A percentile compares a stretch with the other conserved stretches of the same genome.
These are phyloP conservation scores for Caenorhabditis wallacei DNA, from an alignment of 2,888 invertebrate genomes.

Conservation along the genomic window DNA sequence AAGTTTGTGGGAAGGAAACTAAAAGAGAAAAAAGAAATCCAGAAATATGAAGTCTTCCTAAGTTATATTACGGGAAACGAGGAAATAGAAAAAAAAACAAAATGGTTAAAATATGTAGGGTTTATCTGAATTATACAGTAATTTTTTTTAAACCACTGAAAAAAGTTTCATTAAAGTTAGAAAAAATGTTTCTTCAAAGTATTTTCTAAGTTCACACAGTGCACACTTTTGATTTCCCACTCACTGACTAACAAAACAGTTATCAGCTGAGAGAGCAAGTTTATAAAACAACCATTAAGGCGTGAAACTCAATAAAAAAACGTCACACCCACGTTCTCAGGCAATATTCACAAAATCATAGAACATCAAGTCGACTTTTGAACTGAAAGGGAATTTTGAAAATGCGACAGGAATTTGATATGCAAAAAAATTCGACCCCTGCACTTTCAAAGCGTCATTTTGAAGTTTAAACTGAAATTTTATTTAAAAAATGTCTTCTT, in stretches of 20 bases:
- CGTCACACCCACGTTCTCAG: constrained; percentile 31
- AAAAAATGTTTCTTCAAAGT: too few relatives aligned
- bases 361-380: neutral
- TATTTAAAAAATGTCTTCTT: neutral
- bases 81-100: neutral
- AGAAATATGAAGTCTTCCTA: neutral
- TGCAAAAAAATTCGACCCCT: too few relatives aligned
- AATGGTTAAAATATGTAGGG: neutral
- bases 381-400: too few relatives aligned
- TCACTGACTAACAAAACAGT: constrained; percentile 26
- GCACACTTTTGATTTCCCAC: neutral
- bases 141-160: too few relatives aligned
- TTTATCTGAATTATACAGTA: too few relatives aligned
- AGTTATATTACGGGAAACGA: too few relatives aligned
- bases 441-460: too few relatives aligned
- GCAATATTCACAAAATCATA: neutral
- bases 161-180: neutral
- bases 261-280: constrained; percentile 54
- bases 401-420: too few relatives aligned
- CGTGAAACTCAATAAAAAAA: constrained; percentile 17
- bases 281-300: constrained; percentile 36
- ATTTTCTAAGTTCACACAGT: neutral
- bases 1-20: neutral
- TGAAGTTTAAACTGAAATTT: neutral
- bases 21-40: neutral